Evolutionary conservation across 2,888 invertebrate genomes (phyloP), one percentile per base, ranked within the genome.

Genomic region (Brenthis daphne): DNA sequence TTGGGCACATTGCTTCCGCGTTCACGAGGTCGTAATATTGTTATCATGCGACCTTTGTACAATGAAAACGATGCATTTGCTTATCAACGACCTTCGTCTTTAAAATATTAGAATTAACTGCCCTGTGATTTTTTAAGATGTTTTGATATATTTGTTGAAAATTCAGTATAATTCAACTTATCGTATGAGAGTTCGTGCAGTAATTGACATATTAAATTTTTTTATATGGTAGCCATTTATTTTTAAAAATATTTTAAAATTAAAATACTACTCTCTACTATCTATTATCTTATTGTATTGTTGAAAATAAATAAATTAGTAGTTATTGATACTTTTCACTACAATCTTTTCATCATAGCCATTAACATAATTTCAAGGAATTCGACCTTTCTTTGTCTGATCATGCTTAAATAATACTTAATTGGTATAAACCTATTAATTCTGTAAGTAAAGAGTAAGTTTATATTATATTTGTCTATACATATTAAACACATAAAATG

Each of bases 31-130:
- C 83, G 77, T 76, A 84, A 85, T 85, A 85, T 78, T 77, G 78
- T 83, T 90, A 91, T 90, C 90, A 84, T 76, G 72, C 78, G 84
- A 84, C 89, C 88, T 89, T 81, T 83, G 83, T 74, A 79, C 70
- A 79, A 75, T 81, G 81, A 84, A 85, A 84, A 85, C 79, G 82
- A 81, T 82, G 84, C 88, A 88, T 85, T 85, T 80, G 79, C 77
- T 81, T 87, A 89, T 87, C 85, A 71, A 51, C 74, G 84, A 80
- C 88, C 87, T 89, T 89, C 83, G 73, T 53, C 24, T 58, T 58
- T 64, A 71, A 73, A 56, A 51, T 64, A 60, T 64, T 61, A 37
- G 71, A 73, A 74, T 76, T 75, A 73, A 60, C 47, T 55, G 54
- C 66, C 57, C 64, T 57, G 63, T 70, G 75, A 74, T 73, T 74